Conservation (phyloP, 2,797 vertebrate genomes). For the Prunella strophiata region DNA sequence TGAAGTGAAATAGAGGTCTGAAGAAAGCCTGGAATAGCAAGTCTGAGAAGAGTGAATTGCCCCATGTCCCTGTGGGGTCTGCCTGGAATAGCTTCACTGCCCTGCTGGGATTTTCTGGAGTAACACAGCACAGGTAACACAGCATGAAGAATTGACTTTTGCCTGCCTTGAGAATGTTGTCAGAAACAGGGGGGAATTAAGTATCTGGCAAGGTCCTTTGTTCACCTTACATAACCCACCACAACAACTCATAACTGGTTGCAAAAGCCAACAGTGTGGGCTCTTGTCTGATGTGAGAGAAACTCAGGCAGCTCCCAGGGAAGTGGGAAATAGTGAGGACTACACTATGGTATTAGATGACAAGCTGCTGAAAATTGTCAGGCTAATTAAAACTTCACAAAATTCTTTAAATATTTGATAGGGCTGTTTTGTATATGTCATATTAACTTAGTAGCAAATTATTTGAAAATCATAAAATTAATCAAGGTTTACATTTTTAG, state of each 20-base stretch:
- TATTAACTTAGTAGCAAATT: background rate
- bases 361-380: background rate
- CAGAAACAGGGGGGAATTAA: background rate
- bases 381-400: background rate
- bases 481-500: background rate
- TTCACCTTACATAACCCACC: background rate
- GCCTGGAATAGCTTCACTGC: background rate
- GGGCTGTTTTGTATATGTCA: background rate
- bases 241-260: background rate
- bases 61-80: accelerated
- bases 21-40: background rate
- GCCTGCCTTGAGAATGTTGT: background rate
- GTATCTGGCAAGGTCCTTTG: background rate
- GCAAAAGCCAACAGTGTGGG: background rate
- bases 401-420: background rate
- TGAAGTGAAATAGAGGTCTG: background rate
- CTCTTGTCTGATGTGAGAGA: background rate
- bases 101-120: background rate
- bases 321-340: background rate
- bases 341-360: background rate
- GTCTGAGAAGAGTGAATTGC: background rate
- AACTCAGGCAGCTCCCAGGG: background rate
- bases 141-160: background rate
- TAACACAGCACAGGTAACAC: background rate
- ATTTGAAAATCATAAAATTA: background rate